Evolutionary conservation across 30 jellyfish, hydroid and myxozoan species (phyloP).

Genomic region (Turritopsis rubra): DNA sequence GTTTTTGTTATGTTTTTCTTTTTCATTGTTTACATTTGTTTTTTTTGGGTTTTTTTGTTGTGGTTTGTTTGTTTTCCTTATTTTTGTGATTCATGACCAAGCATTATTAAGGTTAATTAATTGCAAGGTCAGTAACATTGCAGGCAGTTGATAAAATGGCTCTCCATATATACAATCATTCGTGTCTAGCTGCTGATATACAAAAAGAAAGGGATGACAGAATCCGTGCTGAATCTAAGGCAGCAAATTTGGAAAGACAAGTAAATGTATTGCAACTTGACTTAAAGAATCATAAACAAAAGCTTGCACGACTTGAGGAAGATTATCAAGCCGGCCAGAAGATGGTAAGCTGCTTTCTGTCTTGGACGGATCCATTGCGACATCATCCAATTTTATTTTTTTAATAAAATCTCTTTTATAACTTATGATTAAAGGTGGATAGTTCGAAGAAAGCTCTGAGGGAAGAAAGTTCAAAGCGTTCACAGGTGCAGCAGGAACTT

Average conservation of each 20-base stretch:
- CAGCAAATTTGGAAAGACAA: conserved; percentile 93
- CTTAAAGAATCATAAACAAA: conserved; percentile 74
- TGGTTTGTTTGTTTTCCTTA: background rate
- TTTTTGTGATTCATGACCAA: too few species aligned
- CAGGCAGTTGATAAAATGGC: background rate
- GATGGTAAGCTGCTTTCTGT: conserved; percentile 39
- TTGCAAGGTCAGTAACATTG: too few species aligned
- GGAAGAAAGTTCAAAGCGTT: conserved; percentile 48
- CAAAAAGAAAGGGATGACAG: conserved; percentile 65
- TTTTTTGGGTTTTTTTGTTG: background rate
- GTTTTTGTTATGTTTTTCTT: background rate
- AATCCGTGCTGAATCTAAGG: conserved; percentile 79
- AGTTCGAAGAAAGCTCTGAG: conserved; percentile 56
- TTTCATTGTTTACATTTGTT: conserved; percentile 13
- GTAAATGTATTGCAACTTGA: conserved; percentile 67
- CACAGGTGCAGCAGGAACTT: conserved; percentile 58
- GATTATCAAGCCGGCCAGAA: conserved; percentile 53
- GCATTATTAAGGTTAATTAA: too few species aligned
- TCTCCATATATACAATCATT: background rate
- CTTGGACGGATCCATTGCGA: too few species aligned
- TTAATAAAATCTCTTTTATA: background rate
- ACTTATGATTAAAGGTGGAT: conserved; percentile 42
- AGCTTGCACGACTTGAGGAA: conserved; percentile 63
- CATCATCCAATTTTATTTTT: too few species aligned
- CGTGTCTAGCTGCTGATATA: conserved; percentile 57